Evolutionary conservation across 2,113 vertebrate genomes (phyloP), one percentile per base, ranked within the genome.

Genomic region (Chaenocephalus aceratus): DNA sequence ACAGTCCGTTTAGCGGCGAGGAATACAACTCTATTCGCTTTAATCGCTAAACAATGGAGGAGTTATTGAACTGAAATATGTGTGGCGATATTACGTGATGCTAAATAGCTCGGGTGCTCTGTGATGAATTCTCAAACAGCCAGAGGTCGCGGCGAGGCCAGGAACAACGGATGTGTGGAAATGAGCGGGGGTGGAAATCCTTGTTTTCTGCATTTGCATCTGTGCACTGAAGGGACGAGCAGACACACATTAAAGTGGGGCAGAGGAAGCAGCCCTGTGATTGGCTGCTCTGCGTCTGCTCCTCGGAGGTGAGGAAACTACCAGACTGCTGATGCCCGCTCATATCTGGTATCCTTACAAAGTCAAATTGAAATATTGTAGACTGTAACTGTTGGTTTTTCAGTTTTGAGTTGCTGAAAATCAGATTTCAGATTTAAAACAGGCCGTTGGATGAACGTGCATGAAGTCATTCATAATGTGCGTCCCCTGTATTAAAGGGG

Each of bases 21-120:
- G 82, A 89, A 90, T 91, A 86, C 91, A 92, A 89, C 77, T 86
- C 83, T 86, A 90, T 94, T 92, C 86, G 86, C 89, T 92, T 93
- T 91, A 85, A 91, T 91, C 92, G 90, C 91, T 92, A 90, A 91
- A 87, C 67, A 86, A 86, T 60, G 59, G 61, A 6, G 76, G 59
- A 77, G 80, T 85, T 84, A 90, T 87, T 91, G 83, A 81, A 88
- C 72, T 89, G 85, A 90, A 87, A 88, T 89, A 85, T 72, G 82
- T 59, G 66, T 57, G 63, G 65, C 5, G 41, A 82, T 91, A 82
- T 87, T 76, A 87, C 56, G 58, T 58, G 71, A 63, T 66, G 58
- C 78, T 80, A 79, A 90, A 89, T 87, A 77, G 78, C 82, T 71
- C n/a, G 6, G 63, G 74, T 71, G 73, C 62, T 12, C 61, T 21